Evolutionary conservation across 92 coral and sea anemone species (phyloP).

Genomic region (Galaxea fascicularis): DNA sequence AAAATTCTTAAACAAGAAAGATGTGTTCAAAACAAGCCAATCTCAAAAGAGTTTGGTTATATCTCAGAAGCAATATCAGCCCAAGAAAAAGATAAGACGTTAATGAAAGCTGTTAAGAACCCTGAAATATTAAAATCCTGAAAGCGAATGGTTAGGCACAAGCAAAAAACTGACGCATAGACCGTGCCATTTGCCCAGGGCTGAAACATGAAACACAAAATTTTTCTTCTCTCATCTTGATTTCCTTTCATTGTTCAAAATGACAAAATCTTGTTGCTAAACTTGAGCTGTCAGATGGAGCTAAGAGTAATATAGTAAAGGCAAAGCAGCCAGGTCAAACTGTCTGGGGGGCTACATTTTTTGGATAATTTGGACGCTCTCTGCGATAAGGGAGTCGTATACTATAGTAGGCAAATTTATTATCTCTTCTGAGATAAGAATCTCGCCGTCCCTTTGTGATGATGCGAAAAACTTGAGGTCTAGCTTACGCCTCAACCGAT

Average conservation of each 20-base stretch:
- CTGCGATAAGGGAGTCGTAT: slow-evolving; percentile 39
- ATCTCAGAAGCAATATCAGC: slow-evolving; percentile 43
- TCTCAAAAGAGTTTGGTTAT: slow-evolving; percentile 32
- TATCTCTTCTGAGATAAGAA: slow-evolving; percentile 55
- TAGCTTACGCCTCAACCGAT: neutral
- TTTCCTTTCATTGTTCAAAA: slow-evolving; percentile 40
- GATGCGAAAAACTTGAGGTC: slow-evolving; percentile 14
- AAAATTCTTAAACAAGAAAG: slow-evolving; percentile 39
- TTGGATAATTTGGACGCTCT: slow-evolving; percentile 45
- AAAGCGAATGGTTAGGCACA: neutral
- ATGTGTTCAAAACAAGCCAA: slow-evolving; percentile 44
- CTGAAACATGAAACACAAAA: slow-evolving; percentile 28
- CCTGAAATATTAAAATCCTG: slow-evolving; percentile 37
- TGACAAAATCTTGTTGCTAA: slow-evolving; percentile 33
- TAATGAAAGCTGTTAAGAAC: slow-evolving; percentile 27
- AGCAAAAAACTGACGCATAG: neutral
- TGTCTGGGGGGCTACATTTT: slow-evolving; percentile 53
- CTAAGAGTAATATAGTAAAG: slow-evolving; percentile 19
- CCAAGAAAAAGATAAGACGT: slow-evolving; percentile 30
- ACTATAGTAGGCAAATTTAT: slow-evolving; percentile 43
- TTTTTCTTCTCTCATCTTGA: slow-evolving; percentile 1
- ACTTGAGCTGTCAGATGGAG: slow-evolving; percentile 22
- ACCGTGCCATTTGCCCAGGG: slow-evolving; percentile 7
- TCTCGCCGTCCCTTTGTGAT: slow-evolving; percentile 59
- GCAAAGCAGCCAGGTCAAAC: slow-evolving; percentile 22